Conservation (phyloP, 2,797 vertebrate genomes). For the Chelonia mydas region DNA sequence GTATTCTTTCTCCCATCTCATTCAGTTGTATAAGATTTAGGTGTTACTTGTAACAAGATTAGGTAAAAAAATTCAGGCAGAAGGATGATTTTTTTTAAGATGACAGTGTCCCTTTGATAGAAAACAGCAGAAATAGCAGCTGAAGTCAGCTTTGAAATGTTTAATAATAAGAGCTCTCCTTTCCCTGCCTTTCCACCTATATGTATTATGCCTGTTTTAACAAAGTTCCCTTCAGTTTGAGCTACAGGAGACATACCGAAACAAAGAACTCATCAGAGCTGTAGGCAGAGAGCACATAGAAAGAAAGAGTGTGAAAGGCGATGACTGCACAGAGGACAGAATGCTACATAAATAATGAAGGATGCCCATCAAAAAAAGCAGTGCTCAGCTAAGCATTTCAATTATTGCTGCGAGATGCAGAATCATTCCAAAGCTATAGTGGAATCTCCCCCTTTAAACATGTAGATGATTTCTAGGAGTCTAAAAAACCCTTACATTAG, state of each 20-base stretch:
- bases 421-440: neutral
- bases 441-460: neutral
- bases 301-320: neutral
- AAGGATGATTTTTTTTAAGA: slow-evolving; percentile 11
- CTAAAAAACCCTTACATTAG: neutral
- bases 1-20: neutral
- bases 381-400: neutral
- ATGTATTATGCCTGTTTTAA: neutral
- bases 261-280: neutral
- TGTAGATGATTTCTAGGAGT: neutral
- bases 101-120: neutral
- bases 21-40: neutral
- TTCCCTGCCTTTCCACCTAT: neutral
- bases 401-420: neutral
- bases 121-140: slow-evolving; percentile 1
- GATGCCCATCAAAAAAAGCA: neutral
- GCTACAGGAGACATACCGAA: neutral
- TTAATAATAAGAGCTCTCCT: neutral
- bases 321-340: neutral
- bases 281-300: neutral
- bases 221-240: neutral
- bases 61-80: neutral
- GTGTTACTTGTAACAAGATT: neutral
- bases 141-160: slow-evolving; percentile 32
- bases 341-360: neutral